phyloP scores from a whole-genome alignment of 37 sponge, comb jelly and placozoan genomes.

The Hormiphora californensis region DNA sequence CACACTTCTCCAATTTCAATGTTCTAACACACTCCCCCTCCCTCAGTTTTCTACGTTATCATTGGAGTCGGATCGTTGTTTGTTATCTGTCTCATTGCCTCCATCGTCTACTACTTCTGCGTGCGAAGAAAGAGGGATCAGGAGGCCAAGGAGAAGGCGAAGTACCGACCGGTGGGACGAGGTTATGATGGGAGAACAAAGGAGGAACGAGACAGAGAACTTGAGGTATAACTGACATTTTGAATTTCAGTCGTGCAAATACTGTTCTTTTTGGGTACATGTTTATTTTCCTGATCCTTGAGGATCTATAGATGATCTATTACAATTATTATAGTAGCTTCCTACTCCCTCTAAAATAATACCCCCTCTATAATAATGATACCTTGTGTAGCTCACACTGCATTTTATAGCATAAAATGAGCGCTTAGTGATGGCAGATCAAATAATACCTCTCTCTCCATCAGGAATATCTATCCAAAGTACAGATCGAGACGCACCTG shows the following conservation, averaged over 20 bases:
- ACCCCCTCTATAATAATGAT: no score
- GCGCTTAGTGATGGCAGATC: no score
- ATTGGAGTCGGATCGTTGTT: background rate
- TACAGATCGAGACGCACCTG: background rate
- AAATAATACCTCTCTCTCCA: background rate
- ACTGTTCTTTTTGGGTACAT: no score
- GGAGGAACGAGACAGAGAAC: background rate
- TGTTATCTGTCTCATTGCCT: background rate
- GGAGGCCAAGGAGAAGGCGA: background rate
- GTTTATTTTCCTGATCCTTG: no score
- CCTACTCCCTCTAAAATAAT: no score
- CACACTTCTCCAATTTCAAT: no score
- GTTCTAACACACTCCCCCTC: background rate
- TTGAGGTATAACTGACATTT: constrained; percentile 2
- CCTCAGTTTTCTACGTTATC: constrained; percentile 21
- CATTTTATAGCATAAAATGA: no score
- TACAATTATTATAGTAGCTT: no score
- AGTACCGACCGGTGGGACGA: background rate
- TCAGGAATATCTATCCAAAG: background rate
- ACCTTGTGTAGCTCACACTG: no score
- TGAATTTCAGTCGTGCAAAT: no score
- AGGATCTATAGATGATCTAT: no score
- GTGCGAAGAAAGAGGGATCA: constrained; percentile 9
- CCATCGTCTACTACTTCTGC: constrained; percentile 15
- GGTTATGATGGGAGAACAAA: constrained; percentile 18